Percentiles rank a stretch among this genome's conserved stretches.
phyloP scores from a whole-genome alignment of 1,140 invertebrate species.

The Battus philenor region DNA sequence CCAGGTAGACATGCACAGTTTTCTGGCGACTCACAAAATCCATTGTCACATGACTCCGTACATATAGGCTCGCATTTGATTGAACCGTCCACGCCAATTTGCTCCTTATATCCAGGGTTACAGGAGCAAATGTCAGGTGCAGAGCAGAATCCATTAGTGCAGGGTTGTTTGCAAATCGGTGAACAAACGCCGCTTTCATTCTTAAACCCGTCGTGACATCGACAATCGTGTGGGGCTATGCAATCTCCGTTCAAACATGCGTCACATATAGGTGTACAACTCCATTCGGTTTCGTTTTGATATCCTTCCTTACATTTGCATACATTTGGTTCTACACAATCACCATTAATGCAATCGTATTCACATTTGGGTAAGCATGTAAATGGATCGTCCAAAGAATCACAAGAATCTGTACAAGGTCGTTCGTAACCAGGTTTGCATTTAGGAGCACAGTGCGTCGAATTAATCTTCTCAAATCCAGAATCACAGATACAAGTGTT shows the following conservation, averaged over 20 bases:
- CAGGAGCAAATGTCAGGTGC: conserved; percentile 19
- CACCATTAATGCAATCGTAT: conserved; percentile 48
- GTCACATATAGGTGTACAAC: conserved; percentile 65
- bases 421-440: conserved; percentile 46
- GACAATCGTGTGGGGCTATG: conserved; percentile 19
- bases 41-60: conserved; percentile 15
- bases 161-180: conserved; percentile 18
- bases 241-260: conserved; percentile 61
- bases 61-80: conserved; percentile 19
- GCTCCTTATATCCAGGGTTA: conserved; percentile 16
- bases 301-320: conserved; percentile 57
- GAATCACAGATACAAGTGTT: conserved; percentile 23
- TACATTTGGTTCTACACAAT: conserved; percentile 70
- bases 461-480: conserved; percentile 17
- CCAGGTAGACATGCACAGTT: conserved; percentile 24
- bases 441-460: conserved; percentile 19
- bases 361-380: conserved; percentile 21
- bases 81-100: neutral
- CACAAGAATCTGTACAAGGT: conserved; percentile 38
- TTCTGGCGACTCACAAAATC: conserved; percentile 16
- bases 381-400: neutral
- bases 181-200: conserved; percentile 18
- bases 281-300: conserved; percentile 19
- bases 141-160: conserved; percentile 20
- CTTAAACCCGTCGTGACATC: conserved; percentile 18